A percentile compares a stretch with the other conserved stretches of the same genome.
Evolutionary conservation across 1,140 invertebrate species (phyloP).

Genomic region (Latrodectus geometricus): DNA sequence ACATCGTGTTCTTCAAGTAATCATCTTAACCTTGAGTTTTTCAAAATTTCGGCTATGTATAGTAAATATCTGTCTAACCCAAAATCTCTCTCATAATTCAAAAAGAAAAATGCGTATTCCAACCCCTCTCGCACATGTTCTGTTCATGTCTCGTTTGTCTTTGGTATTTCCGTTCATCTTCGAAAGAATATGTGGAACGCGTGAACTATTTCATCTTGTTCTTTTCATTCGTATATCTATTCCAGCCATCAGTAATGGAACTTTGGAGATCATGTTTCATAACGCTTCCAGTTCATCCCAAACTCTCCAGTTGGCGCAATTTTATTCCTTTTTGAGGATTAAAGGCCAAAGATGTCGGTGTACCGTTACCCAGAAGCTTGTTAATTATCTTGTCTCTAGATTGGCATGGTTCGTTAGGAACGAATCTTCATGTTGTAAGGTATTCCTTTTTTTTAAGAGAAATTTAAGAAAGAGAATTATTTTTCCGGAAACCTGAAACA

Average conservation of each 20-base stretch:
- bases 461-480: too few relatives aligned
- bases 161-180: conserved; percentile 28
- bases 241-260: not conserved
- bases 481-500: too few relatives aligned
- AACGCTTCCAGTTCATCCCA: not conserved
- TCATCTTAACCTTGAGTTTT: not conserved
- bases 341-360: not conserved
- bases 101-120: not conserved
- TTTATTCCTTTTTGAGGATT: conserved; percentile 16
- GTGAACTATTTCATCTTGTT: conserved; percentile 43
- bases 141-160: conserved; percentile 1
- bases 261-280: conserved; percentile 5
- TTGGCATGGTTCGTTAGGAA: conserved; percentile 17
- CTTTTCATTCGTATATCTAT: conserved; percentile 20
- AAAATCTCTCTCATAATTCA: not conserved
- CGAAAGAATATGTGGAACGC: conserved; percentile 37
- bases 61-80: not conserved
- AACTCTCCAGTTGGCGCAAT: not conserved
- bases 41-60: not conserved
- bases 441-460: too few relatives aligned
- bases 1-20: not conserved
- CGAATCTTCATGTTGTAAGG: too few relatives aligned
- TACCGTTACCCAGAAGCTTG: conserved; percentile 14
- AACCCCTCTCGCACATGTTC: conserved; percentile 8
- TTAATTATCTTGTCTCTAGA: conserved; percentile 27